Conservation (phyloP, 1,140 invertebrate genomes). For the Sminthurides bifidus region DNA sequence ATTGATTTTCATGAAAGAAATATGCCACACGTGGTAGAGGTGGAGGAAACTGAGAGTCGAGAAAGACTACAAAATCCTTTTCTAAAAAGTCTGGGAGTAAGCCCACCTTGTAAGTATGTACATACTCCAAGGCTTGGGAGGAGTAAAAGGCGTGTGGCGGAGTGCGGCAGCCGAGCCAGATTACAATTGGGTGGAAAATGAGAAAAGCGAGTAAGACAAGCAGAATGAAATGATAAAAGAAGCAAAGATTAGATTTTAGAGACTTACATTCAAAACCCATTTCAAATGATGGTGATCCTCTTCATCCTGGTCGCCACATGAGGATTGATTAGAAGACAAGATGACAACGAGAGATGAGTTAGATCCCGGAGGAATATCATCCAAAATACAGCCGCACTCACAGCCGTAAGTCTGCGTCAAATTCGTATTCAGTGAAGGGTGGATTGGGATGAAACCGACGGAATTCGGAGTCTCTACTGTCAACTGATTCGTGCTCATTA, state of each 20-base stretch:
- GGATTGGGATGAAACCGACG: neutral
- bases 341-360: conserved; percentile 25
- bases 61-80: too few relatives aligned
- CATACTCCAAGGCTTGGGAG: too few relatives aligned
- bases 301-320: conserved; percentile 24
- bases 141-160: neutral
- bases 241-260: neutral
- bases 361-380: conserved; percentile 18
- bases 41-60: too few relatives aligned
- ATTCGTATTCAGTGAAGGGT: conserved; percentile 15
- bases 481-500: neutral
- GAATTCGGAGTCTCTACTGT: neutral
- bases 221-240: neutral
- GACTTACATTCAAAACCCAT: conserved; percentile 29
- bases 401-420: conserved; percentile 19
- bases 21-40: too few relatives aligned
- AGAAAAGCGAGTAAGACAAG: neutral
- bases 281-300: conserved; percentile 26
- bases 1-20: too few relatives aligned
- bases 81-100: too few relatives aligned
- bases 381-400: conserved; percentile 28
- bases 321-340: conserved; percentile 25
- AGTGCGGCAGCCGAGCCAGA: neutral
- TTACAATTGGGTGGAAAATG: neutral
- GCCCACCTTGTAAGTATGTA: too few relatives aligned